These are phyloP conservation scores for Crotalus viridis DNA, from an alignment of 2,113 vertebrate genomes.

Conservation along the genomic window DNA sequence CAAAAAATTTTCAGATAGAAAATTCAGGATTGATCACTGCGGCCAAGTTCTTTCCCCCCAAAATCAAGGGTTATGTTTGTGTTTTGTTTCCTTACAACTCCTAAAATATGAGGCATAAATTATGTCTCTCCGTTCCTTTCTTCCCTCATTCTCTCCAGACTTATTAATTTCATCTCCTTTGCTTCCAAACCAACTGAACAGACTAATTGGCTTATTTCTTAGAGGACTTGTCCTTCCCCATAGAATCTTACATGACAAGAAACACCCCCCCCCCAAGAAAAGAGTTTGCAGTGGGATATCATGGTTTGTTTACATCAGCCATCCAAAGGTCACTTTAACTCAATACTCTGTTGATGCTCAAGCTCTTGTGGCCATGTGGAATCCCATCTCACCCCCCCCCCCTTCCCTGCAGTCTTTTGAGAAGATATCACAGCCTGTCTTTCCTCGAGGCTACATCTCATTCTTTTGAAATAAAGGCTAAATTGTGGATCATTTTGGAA, in stretches of 20 bases:
- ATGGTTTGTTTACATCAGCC: conserved; percentile 30
- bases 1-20: not conserved
- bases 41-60: not conserved
- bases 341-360: conserved; percentile 51
- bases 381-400: conserved; percentile 22
- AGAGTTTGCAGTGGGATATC: conserved; percentile 66
- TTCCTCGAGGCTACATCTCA: conserved; percentile 57
- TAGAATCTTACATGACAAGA: not conserved
- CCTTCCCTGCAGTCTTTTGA: conserved; percentile 35
- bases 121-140: not conserved
- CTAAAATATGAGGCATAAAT: not conserved
- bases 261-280: conserved; percentile 39
- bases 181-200: not conserved
- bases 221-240: not conserved
- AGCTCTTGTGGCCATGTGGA: conserved; percentile 55
- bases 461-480: conserved; percentile 56
- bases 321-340: conserved; percentile 66
- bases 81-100: not conserved
- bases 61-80: not conserved
- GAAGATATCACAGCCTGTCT: conserved; percentile 51
- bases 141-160: not conserved
- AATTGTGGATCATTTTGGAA: conserved; percentile 55
- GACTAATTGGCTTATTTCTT: not conserved
- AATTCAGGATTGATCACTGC: not conserved
- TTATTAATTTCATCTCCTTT: not conserved